phyloP scores from a whole-genome alignment of 1,140 invertebrate genomes.

The Drosophila sproati region DNA sequence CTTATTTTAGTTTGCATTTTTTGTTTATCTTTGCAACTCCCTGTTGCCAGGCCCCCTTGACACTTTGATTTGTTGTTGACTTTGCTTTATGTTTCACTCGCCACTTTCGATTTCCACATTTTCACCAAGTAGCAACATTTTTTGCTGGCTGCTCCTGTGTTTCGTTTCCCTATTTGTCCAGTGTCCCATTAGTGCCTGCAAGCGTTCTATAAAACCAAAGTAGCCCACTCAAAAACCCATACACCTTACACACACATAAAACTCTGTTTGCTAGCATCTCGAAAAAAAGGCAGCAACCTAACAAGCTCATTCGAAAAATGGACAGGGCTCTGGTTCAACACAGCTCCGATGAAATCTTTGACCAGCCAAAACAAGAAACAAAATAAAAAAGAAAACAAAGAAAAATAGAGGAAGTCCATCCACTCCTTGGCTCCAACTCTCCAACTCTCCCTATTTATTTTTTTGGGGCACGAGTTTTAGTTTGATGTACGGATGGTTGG shows the following conservation, averaged over 20 bases:
- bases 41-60: constrained; percentile 10
- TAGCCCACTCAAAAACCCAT: constrained; percentile 74
- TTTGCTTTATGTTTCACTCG: constrained; percentile 40
- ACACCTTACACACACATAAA: constrained; percentile 35
- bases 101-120: constrained; percentile 32
- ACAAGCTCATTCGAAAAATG: constrained; percentile 55
- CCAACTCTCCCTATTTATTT: constrained; percentile 31
- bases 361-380: background rate
- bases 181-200: constrained; percentile 14
- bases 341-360: background rate
- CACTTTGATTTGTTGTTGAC: constrained; percentile 51
- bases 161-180: constrained; percentile 6
- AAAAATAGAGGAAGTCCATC: constrained; percentile 23
- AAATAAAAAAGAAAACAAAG: background rate
- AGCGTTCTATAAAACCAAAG: constrained; percentile 62
- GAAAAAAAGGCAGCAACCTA: constrained; percentile 24
- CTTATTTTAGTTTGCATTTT: constrained; percentile 37
- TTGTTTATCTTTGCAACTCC: constrained; percentile 42
- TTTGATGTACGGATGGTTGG: constrained; percentile 43
- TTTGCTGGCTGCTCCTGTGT: constrained; percentile 1
- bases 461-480: constrained; percentile 48
- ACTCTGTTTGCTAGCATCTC: constrained; percentile 29
- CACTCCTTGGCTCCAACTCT: constrained; percentile 16
- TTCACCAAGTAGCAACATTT: constrained; percentile 7
- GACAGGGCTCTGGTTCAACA: constrained; percentile 38